Conservation (phyloP, 2,888 invertebrate species). For the Ornithoptera alexandrae region DNA sequence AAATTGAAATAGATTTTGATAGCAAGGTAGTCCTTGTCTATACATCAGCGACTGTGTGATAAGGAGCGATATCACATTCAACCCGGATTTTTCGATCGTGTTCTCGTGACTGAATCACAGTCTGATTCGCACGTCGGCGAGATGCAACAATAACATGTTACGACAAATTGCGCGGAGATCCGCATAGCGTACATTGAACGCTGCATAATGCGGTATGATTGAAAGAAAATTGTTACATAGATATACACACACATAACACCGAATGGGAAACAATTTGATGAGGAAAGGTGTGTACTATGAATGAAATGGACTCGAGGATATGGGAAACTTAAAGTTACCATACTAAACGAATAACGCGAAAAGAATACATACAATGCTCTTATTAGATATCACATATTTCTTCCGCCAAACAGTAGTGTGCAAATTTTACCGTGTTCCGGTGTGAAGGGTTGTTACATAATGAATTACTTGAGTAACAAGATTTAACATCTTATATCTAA, state of each 20-base stretch:
- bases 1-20: no score
- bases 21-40: no score
- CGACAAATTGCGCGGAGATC: constrained; percentile 46
- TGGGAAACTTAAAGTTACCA: no score
- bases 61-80: constrained; percentile 6
- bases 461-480: no score
- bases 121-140: constrained; percentile 66
- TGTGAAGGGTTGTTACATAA: no score
- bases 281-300: neutral
- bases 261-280: neutral
- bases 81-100: constrained; percentile 24
- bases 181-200: constrained; percentile 42
- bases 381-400: no score
- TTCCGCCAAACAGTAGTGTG: no score
- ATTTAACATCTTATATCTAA: no score
- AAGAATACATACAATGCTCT: no score
- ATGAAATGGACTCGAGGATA: no score
- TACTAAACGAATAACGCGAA: no score
- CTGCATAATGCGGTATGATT: neutral
- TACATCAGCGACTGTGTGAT: neutral
- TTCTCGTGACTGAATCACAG: constrained; percentile 62
- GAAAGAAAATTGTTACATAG: neutral
- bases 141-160: constrained; percentile 43
- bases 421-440: no score
- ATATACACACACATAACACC: neutral